Percentiles rank a stretch among this genome's conserved stretches.
phyloP scores from a whole-genome alignment of 2,888 invertebrate genomes.

The Gisinianus flammeolus region DNA sequence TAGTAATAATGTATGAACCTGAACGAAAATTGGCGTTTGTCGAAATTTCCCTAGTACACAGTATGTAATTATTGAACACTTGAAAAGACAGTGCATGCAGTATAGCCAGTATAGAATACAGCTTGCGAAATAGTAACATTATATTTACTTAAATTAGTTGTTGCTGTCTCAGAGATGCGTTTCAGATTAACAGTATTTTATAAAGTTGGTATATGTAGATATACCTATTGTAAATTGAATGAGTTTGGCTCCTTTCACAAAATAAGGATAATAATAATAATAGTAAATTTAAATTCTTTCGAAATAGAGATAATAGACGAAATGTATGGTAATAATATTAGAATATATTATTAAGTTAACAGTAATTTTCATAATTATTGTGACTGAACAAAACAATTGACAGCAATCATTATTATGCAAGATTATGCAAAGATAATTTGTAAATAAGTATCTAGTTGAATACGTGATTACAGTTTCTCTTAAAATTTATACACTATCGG shows the following conservation, averaged over 20 bases:
- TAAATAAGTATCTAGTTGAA: constrained; percentile 25
- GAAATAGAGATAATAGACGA: constrained; percentile 17
- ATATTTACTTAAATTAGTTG: not conserved
- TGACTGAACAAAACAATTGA: constrained; percentile 29
- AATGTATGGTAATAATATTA: constrained; percentile 8
- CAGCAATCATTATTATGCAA: constrained; percentile 2
- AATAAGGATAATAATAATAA: not conserved
- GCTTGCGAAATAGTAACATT: not conserved
- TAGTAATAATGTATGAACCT: not conserved
- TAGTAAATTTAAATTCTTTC: not conserved
- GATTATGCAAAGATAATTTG: constrained; percentile 1
- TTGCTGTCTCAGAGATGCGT: not conserved
- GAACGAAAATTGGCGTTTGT: too few relatives aligned
- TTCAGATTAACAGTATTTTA: not conserved
- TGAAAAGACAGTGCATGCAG: not conserved
- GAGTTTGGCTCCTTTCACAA: not conserved
- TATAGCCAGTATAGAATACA: not conserved
- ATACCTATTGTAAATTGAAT: constrained; percentile 2
- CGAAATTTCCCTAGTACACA: too few relatives aligned
- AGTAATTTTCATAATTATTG: constrained; percentile 16
- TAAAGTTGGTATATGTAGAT: not conserved
- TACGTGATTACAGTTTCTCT: constrained; percentile 6
- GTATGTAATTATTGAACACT: not conserved
- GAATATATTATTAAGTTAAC: not conserved
- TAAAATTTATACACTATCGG: constrained; percentile 60